Percentiles rank a stretch among this genome's conserved stretches.
Conservation (phyloP, 2,888 invertebrate genomes). For the Timandra comae region DNA sequence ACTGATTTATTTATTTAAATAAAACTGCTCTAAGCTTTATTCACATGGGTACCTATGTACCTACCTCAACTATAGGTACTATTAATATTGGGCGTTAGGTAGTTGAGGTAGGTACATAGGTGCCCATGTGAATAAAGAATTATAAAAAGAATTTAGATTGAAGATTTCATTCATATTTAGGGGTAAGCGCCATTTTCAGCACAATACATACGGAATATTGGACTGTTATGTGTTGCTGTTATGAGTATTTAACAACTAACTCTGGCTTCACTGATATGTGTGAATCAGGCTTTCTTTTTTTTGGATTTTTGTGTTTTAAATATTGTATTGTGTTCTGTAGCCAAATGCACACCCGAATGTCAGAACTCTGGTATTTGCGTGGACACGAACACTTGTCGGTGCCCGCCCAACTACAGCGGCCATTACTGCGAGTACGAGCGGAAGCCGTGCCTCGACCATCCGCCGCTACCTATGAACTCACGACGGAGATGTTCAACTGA, state of each 20-base stretch:
- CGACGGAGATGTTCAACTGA: constrained; percentile 77
- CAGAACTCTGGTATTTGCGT: constrained; percentile 89
- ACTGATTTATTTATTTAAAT: too few relatives aligned
- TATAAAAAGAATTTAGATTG: background rate
- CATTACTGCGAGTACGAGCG: constrained; percentile 85
- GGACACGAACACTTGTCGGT: constrained; percentile 84
- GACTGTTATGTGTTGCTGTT: background rate
- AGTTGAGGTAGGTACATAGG: background rate
- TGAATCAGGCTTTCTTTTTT: background rate
- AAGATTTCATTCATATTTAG: background rate
- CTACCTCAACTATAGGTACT: background rate
- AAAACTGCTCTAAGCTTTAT: too few relatives aligned
- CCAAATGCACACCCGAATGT: constrained; percentile 84
- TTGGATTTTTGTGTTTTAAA: background rate
- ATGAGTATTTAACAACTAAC: background rate
- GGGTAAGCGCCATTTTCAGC: background rate
- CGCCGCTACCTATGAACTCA: constrained; percentile 81
- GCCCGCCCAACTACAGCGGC: constrained; percentile 83
- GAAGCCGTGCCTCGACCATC: constrained; percentile 81
- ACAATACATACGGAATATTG: background rate
- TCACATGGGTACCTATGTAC: too few relatives aligned
- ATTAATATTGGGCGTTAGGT: background rate
- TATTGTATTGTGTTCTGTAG: constrained; percentile 50
- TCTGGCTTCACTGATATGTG: too few relatives aligned
- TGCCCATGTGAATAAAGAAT: background rate